Evolutionary conservation across 2,797 vertebrate genomes (phyloP), one percentile per base, ranked within the genome.

Genomic region (Urosaurus nigricauda): DNA sequence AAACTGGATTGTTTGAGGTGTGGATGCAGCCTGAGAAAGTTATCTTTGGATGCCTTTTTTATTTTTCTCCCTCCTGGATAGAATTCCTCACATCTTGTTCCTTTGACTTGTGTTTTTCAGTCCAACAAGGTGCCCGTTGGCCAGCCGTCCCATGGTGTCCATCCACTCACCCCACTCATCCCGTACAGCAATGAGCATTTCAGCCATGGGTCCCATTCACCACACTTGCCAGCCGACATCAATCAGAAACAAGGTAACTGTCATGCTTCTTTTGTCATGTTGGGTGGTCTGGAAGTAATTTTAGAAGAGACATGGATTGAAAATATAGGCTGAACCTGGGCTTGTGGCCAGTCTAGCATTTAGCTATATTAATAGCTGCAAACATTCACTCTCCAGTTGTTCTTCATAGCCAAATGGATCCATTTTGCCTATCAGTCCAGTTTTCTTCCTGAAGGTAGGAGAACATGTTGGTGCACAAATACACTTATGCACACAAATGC

Each of bases 61-160:
- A 47, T 32, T 17, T 47, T 5, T 35, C 65, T 1, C 2, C 13
- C 5, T 8, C 7, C 63, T 58, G 63, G 24, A 71, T 14, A 56
- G 37, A 1, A 12, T 90, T 71, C 1, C 40, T 86, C 68, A 86
- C 29, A 16, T 26, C 60, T 85, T 19, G 14, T 79, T 84, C 24
- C 47, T 87, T 2, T 78, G 35, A 74, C 4, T 94, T 95, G 71
- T 96, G 1, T 95, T 91, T 97, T 97, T 92, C 97, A 99, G 99
- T 98, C 98, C 93, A 98, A 98, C 97, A 99, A 99, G 95, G 98
- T 99, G 92, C 98, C 98, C 0, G 98, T 99, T n/a, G 98, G 98
- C 84, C 99, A 99, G 96, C 98, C 98, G 26, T 97, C 98, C 8
- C 98, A 99, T 0, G 98, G 98, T 63, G 98, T 99, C 95, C 98